phyloP scores from a whole-genome alignment of 2,797 vertebrate species.

The Odontamblyopus rebecca region DNA sequence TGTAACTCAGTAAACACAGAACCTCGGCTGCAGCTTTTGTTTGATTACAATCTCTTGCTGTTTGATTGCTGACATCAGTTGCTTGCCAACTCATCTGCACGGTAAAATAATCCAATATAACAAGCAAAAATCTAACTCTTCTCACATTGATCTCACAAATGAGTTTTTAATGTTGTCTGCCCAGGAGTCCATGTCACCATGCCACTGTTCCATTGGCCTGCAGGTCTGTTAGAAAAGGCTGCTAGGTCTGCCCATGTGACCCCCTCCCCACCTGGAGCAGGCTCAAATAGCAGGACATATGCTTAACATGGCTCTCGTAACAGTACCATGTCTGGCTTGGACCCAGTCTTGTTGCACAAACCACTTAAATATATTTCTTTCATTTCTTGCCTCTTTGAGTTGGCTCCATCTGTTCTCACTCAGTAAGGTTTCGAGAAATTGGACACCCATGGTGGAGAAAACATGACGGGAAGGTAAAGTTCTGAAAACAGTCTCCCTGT shows the following conservation, averaged over 20 bases:
- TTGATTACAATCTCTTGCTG: constrained; percentile 37
- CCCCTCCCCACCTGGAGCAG: constrained; percentile 42
- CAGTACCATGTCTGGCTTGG: constrained; percentile 42
- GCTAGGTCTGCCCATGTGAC: constrained; percentile 34
- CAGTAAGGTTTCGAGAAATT: constrained; percentile 45
- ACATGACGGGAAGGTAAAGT: constrained; percentile 20
- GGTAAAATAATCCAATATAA: constrained; percentile 22
- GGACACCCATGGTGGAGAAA: constrained; percentile 41
- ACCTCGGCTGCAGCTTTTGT: constrained; percentile 33
- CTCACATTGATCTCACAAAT: constrained; percentile 9
- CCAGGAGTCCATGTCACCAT: constrained; percentile 20
- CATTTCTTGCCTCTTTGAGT: constrained; percentile 53
- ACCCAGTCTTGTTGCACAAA: constrained; percentile 43
- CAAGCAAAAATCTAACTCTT: constrained; percentile 24
- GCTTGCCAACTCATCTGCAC: constrained; percentile 37
- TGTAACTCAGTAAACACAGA: constrained; percentile 30
- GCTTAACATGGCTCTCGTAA: constrained; percentile 40
- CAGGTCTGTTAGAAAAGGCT: constrained; percentile 26
- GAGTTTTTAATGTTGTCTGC: constrained; percentile 4
- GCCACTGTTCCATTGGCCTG: not conserved
- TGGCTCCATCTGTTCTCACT: constrained; percentile 66
- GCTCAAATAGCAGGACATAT: constrained; percentile 68
- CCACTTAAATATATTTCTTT: constrained; percentile 52
- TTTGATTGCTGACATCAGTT: constrained; percentile 35
- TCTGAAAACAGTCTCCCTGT: constrained; percentile 20